These are phyloP conservation scores for Eristalis tenax DNA, from an alignment of 2,888 invertebrate genomes.

Conservation along the genomic window DNA sequence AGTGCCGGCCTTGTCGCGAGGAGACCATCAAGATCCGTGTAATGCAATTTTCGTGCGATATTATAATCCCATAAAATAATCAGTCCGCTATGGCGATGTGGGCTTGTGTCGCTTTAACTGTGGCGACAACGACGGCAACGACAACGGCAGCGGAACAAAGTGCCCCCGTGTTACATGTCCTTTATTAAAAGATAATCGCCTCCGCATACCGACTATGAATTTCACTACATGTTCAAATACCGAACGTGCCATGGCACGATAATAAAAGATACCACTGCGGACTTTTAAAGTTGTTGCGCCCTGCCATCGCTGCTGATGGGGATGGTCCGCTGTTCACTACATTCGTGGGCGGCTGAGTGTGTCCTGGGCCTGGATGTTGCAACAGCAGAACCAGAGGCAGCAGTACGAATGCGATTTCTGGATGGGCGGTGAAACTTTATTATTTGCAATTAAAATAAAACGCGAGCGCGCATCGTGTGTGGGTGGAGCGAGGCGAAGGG, in stretches of 20 bases:
- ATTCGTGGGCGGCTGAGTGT: background rate
- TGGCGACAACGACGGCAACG: background rate
- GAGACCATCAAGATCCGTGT: constrained; percentile 44
- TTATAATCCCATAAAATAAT: constrained; percentile 67
- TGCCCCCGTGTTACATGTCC: constrained; percentile 67
- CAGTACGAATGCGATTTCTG: background rate
- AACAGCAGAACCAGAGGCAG: background rate
- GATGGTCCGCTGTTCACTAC: background rate
- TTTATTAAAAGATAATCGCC: constrained; percentile 72
- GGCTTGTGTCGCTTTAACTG: background rate
- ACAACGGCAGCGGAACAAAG: constrained; percentile 30
- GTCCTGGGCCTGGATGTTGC: background rate
- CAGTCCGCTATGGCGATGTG: constrained; percentile 3
- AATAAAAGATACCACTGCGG: constrained; percentile 65
- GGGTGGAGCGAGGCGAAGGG: background rate
- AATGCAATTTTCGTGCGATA: constrained; percentile 61
- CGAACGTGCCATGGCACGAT: constrained; percentile 64
- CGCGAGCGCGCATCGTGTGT: background rate
- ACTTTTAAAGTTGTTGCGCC: constrained; percentile 62
- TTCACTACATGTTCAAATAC: constrained; percentile 71
- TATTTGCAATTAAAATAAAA: constrained; percentile 66
- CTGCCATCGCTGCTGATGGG: background rate
- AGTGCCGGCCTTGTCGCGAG: background rate
- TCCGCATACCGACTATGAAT: constrained; percentile 70
- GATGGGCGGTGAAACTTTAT: constrained; percentile 28